Conservation (phyloP, 92 coral and sea anemone species). For the Phenganax stokvisi region DNA sequence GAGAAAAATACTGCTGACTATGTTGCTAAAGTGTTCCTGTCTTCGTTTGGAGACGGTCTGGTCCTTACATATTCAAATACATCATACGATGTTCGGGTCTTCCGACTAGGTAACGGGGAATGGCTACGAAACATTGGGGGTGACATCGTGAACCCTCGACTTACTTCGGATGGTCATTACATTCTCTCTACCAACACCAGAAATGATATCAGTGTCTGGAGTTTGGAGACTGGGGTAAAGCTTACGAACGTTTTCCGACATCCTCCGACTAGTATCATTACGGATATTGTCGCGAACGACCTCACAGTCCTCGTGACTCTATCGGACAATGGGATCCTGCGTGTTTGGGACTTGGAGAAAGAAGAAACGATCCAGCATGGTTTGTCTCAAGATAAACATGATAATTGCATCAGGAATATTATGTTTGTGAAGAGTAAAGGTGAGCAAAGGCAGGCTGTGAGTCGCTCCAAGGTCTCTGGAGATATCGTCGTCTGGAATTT, state of each 20-base stretch:
- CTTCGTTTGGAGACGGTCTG: conserved; percentile 88
- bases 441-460: conserved; percentile 87
- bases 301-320: conserved; percentile 73
- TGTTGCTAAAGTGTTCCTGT: conserved; percentile 60
- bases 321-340: conserved; percentile 79
- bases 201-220: conserved; percentile 93
- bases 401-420: conserved; percentile 29
- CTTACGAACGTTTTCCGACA: conserved; percentile 83
- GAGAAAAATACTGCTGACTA: conserved; percentile 65
- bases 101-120: conserved; percentile 65
- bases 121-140: conserved; percentile 91
- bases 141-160: conserved; percentile 80
- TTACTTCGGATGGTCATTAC: conserved; percentile 79
- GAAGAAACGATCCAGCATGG: conserved; percentile 72
- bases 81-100: conserved; percentile 74
- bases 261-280: conserved; percentile 82
- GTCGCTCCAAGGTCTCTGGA: conserved; percentile 75
- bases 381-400: conserved; percentile 62
- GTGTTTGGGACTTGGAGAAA: conserved; percentile 91
- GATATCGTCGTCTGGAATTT: conserved; percentile 97
- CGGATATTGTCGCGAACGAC: conserved; percentile 62
- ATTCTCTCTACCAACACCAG: conserved; percentile 83
- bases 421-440: conserved; percentile 66
- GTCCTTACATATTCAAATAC: conserved; percentile 63
- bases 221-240: conserved; percentile 84